Evolutionary conservation across 2,113 vertebrate genomes (phyloP).

Genomic region (Mormyrus iriodes): DNA sequence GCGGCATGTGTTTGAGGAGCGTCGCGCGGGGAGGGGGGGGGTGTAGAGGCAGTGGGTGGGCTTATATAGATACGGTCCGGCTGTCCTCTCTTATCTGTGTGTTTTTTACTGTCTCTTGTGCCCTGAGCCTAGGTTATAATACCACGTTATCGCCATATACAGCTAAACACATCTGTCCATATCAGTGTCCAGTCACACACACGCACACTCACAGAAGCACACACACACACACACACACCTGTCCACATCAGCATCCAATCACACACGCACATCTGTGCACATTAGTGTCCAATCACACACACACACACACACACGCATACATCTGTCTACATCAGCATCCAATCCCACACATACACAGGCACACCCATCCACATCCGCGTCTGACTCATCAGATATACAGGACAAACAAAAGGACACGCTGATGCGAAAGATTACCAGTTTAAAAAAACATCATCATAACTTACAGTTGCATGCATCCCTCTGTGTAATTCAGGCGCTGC

Average conservation of each 20-base stretch:
- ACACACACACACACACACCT: not conserved
- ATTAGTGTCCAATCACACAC: not conserved
- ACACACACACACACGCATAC: not conserved
- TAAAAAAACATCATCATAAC: not conserved
- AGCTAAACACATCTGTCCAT: not conserved
- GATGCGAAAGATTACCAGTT: not conserved
- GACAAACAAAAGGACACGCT: not conserved
- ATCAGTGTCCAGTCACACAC: not conserved
- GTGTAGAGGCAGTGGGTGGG: constrained; percentile 37
- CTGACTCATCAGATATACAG: not conserved
- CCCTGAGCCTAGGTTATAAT: not conserved
- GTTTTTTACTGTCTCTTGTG: not conserved
- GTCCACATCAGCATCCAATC: not conserved
- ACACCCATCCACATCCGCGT: not conserved
- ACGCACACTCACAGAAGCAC: too few species aligned
- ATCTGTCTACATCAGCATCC: not conserved
- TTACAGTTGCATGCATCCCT: constrained; percentile 8
- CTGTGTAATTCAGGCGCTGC: not conserved
- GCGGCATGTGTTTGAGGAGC: constrained; percentile 29
- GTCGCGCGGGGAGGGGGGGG: constrained; percentile 25
- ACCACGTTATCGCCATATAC: not conserved
- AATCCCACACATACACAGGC: not conserved
- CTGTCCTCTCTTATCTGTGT: constrained; percentile 28
- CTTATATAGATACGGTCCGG: constrained; percentile 54
- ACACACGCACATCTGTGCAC: not conserved